Percentiles rank a stretch among this genome's conserved stretches.
Conservation (phyloP, 2,888 invertebrate genomes). For the Napeogenes inachia region DNA sequence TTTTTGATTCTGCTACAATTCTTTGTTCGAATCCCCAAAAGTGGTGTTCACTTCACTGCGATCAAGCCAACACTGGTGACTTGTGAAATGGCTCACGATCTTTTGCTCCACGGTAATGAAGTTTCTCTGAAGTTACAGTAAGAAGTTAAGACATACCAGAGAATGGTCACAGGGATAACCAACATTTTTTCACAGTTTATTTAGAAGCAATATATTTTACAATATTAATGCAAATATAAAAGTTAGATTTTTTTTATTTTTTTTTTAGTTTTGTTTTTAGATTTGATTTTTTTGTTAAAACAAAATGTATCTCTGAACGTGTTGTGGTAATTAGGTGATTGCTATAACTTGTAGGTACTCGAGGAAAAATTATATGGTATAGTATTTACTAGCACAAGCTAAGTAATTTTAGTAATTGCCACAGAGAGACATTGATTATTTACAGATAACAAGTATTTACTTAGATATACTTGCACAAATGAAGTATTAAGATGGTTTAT, state of each 20-base stretch:
- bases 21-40: constrained; percentile 8
- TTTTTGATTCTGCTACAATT: constrained; percentile 18
- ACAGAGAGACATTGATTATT: no score
- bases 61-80: constrained; percentile 40
- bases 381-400: no score
- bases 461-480: no score
- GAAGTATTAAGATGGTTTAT: no score
- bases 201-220: neutral
- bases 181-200: constrained; percentile 17
- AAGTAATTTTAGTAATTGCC: no score
- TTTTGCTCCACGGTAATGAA: constrained; percentile 30
- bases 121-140: constrained; percentile 25
- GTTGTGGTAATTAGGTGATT: neutral
- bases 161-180: constrained; percentile 21
- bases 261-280: no score
- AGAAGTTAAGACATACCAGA: constrained; percentile 26
- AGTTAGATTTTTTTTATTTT: no score
- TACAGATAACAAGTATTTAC: no score
- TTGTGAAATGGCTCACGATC: constrained; percentile 21
- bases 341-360: no score
- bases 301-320: neutral
- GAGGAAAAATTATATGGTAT: no score
- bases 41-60: constrained; percentile 40
- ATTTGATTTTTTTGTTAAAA: no score
- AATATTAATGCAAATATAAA: neutral